A percentile compares a stretch with the other conserved stretches of the same genome.
Conservation (phyloP, 1,140 invertebrate genomes). For the Helicorthomorpha holstii region DNA sequence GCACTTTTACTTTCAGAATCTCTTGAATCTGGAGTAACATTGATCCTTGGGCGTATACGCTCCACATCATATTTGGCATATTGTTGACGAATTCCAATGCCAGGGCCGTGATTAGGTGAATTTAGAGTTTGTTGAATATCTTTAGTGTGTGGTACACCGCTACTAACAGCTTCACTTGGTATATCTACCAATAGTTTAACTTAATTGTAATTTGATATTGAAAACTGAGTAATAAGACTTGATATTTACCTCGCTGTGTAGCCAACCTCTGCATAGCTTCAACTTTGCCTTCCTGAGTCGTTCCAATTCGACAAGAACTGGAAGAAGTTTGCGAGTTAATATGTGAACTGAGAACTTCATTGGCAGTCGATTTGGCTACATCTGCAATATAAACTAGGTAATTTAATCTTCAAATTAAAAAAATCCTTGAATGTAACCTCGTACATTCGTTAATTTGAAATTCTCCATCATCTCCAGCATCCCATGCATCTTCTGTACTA, state of each 20-base stretch:
- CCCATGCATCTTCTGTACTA: constrained; percentile 91
- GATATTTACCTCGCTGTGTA: constrained; percentile 18
- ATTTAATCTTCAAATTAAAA: neutral
- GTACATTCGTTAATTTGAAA: constrained; percentile 41
- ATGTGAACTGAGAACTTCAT: constrained; percentile 76
- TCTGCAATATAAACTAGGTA: constrained; percentile 27
- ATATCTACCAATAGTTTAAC: too few species aligned
- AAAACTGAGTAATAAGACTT: neutral
- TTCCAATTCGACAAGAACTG: neutral
- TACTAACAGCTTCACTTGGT: too few species aligned
- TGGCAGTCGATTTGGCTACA: constrained; percentile 63
- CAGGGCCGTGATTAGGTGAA: too few species aligned
- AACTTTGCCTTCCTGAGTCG: constrained; percentile 26
- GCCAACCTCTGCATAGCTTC: constrained; percentile 29
- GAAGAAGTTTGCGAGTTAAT: constrained; percentile 7
- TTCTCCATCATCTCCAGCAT: constrained; percentile 73
- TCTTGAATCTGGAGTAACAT: too few species aligned
- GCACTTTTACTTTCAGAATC: too few species aligned
- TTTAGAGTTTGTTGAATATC: too few species aligned
- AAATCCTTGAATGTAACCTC: neutral
- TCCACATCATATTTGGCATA: too few species aligned
- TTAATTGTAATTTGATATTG: too few species aligned
- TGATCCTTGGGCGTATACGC: too few species aligned
- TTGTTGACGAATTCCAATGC: constrained; percentile 25
- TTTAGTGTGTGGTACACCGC: too few species aligned